Evolutionary conservation across 2,888 invertebrate genomes (phyloP), one percentile per base, ranked within the genome.

Genomic region (Drosophila quasianomalipes): DNA sequence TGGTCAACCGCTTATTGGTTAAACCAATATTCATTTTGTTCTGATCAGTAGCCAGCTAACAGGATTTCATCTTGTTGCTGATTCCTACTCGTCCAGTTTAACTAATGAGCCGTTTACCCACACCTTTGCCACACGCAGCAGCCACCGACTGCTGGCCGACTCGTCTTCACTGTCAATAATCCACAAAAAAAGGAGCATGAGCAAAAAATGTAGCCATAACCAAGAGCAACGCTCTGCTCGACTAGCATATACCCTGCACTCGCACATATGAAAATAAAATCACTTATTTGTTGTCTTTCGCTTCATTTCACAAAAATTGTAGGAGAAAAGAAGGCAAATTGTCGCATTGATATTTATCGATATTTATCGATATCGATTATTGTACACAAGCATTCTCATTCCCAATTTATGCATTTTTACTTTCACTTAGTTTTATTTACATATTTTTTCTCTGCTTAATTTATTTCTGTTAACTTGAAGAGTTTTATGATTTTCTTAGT

Each of bases 131-230:
- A 19, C 54, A 55, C 54, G 60, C 71, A 16, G 47, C 22, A 76
- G 31, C 44, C 61, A 67, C 47, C 61, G 70, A 70, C 7, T n/a
- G 39, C n/a, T 19, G 16, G 39, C n/a, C 12, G 16, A 35, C 70
- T 75, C 70, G 71, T 28, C 76, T 63, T 75, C 51, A 22, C 59
- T 81, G 75, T 74, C 76, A 85, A 85, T 85, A 89, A 83, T 83
- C 79, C 79, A 76, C 85, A 88, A 85, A 88, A 85, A 76, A 83
- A 74, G 74, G 79, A 70, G 70, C 41, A 74, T 51, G 75, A 72
- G 64, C 37, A 14, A 54, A 49, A 39, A 71, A 63, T 31, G 2
- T 16, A 6, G n/a, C n/a, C 41, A 41, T 41, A 19, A 19, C 9
- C n/a, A n/a, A 9, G 6, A n/a, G 12, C 22, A 33, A 33, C 31